Percentiles rank a stretch among this genome's conserved stretches.
Evolutionary conservation across 2,113 vertebrate species (phyloP).

Genomic region (Megaleporinus macrocephalus): DNA sequence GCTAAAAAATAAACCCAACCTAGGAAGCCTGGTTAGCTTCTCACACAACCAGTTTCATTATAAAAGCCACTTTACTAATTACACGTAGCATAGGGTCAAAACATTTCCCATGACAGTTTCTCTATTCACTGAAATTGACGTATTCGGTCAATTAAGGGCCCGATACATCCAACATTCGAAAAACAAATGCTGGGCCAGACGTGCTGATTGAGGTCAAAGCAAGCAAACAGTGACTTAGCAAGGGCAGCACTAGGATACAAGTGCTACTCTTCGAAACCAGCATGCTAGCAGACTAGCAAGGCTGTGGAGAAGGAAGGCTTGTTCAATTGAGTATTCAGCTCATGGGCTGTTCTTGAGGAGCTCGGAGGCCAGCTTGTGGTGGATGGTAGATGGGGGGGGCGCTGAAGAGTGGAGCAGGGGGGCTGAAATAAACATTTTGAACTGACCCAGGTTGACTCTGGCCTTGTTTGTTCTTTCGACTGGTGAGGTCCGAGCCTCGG

Average conservation of each 20-base stretch:
- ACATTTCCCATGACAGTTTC: neutral
- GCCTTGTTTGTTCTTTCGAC: conserved; percentile 85
- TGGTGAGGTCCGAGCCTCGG: conserved; percentile 81
- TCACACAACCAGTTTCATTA: neutral
- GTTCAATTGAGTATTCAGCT: conserved; percentile 42
- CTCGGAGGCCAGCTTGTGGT: conserved; percentile 29
- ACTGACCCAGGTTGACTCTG: conserved; percentile 82
- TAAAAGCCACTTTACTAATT: neutral
- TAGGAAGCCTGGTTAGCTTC: neutral
- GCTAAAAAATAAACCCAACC: neutral
- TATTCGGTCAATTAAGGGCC: neutral
- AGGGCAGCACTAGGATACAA: neutral
- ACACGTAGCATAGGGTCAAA: neutral
- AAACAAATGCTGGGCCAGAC: conserved; percentile 9
- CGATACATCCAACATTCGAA: conserved; percentile 3
- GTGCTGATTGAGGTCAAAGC: neutral
- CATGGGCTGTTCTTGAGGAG: conserved; percentile 38
- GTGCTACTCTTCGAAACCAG: neutral
- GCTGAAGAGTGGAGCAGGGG: neutral
- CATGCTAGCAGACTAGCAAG: conserved; percentile 4
- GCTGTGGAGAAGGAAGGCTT: conserved; percentile 38
- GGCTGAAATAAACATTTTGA: conserved; percentile 83
- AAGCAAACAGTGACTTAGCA: conserved; percentile 18
- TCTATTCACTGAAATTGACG: neutral
- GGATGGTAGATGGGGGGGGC: conserved; percentile 14